Evolutionary conservation across 2,113 vertebrate genomes (phyloP).

Genomic region (Labeo catla): DNA sequence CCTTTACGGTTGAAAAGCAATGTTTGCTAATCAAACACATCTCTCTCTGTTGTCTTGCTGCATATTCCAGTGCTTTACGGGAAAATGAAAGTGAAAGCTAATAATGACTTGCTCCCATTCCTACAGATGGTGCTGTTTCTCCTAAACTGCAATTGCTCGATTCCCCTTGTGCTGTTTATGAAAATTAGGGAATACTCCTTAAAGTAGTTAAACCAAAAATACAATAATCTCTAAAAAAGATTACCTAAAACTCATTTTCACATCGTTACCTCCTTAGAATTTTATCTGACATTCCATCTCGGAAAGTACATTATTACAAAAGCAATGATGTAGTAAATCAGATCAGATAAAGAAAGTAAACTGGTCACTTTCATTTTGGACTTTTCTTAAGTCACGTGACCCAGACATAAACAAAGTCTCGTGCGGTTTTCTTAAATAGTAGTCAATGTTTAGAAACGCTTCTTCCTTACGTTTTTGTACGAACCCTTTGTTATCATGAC

Average conservation of each 20-base stretch:
- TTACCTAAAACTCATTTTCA: background rate
- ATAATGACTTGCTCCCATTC: too few species aligned
- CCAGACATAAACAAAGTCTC: background rate
- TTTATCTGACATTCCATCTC: background rate
- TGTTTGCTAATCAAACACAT: background rate
- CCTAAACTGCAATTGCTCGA: background rate
- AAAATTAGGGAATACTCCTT: background rate
- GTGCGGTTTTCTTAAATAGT: background rate
- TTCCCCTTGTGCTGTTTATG: background rate
- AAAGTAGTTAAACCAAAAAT: background rate
- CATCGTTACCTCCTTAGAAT: background rate
- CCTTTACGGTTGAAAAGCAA: background rate
- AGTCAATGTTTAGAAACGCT: conserved; percentile 3
- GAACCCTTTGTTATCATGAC: background rate
- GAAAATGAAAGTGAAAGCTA: conserved; percentile 59
- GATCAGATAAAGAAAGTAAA: background rate
- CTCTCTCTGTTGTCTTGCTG: background rate
- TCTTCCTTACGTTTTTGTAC: background rate
- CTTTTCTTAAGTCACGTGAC: conserved; percentile 47
- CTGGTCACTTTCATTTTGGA: conserved; percentile 37
- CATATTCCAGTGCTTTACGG: conserved; percentile 1
- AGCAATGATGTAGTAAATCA: background rate
- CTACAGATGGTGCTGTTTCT: conserved; percentile 37
- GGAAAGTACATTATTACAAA: background rate
- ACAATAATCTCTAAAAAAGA: background rate